Percentiles rank a stretch among this genome's conserved stretches.
phyloP scores from a whole-genome alignment of 1,140 invertebrate genomes.

The Condylostylus longicornis region DNA sequence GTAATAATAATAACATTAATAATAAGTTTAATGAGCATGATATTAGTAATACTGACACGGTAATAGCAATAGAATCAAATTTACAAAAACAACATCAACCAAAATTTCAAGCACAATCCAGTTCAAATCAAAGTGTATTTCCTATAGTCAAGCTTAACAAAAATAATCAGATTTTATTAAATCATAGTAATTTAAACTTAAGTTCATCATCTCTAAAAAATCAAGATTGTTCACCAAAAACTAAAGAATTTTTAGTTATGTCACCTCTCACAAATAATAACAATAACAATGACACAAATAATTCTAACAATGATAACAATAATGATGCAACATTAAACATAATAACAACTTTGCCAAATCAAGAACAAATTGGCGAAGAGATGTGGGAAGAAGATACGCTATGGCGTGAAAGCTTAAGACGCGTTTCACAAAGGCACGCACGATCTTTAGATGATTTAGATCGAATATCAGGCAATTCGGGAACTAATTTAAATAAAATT shows the following conservation, averaged over 20 bases:
- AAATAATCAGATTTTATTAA: too few relatives aligned
- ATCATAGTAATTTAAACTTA: too few relatives aligned
- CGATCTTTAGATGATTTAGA: slow-evolving; percentile 65
- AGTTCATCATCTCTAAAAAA: neutral
- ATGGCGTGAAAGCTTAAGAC: slow-evolving; percentile 62
- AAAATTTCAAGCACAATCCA: too few relatives aligned
- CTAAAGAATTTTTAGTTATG: slow-evolving; percentile 1
- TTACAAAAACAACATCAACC: too few relatives aligned
- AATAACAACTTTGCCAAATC: too few relatives aligned
- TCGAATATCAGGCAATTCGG: slow-evolving; percentile 25
- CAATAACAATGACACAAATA: neutral
- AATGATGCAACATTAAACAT: too few relatives aligned
- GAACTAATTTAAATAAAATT: slow-evolving; percentile 2
- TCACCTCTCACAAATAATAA: neutral
- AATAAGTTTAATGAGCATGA: too few relatives aligned
- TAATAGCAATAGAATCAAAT: too few relatives aligned
- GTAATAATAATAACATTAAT: too few relatives aligned
- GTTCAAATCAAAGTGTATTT: too few relatives aligned
- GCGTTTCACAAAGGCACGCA: slow-evolving; percentile 63
- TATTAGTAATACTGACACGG: too few relatives aligned
- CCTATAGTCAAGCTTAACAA: too few relatives aligned
- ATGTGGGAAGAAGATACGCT: slow-evolving; percentile 69
- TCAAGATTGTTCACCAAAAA: slow-evolving; percentile 3
- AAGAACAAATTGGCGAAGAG: slow-evolving; percentile 39
- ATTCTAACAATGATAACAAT: neutral